Conservation (phyloP, 1,140 invertebrate genomes). For the Sarcophaga peregrina region DNA sequence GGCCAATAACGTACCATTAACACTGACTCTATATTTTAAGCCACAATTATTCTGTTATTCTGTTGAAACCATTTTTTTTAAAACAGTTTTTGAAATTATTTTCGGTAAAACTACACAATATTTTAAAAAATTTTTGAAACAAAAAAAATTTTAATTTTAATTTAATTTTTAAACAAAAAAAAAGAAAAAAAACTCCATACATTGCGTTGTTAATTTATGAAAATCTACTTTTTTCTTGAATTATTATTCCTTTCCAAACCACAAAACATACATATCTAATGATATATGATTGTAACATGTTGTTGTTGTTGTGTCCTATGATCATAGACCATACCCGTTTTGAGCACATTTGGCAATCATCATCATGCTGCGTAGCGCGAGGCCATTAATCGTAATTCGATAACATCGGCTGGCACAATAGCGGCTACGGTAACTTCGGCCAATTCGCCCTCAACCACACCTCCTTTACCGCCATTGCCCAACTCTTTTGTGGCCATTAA, state of each 20-base stretch:
- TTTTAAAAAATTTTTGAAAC: no score
- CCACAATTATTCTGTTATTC: no score
- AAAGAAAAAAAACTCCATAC: not conserved
- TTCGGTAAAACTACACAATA: no score
- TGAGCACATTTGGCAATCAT: conserved; percentile 67
- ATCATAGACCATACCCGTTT: conserved; percentile 65
- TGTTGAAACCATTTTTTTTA: no score
- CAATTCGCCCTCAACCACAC: conserved; percentile 49
- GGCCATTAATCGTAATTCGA: conserved; percentile 49
- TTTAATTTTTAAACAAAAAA: not conserved
- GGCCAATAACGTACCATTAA: no score
- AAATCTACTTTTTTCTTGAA: conserved; percentile 21
- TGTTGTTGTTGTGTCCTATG: not conserved
- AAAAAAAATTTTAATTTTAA: not conserved
- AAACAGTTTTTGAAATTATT: no score
- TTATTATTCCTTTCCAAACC: not conserved
- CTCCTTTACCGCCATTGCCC: conserved; percentile 61
- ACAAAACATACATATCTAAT: no score
- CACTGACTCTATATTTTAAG: no score
- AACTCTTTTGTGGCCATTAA: conserved; percentile 63
- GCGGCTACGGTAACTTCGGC: conserved; percentile 49
- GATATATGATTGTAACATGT: not conserved
- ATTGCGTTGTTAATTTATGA: conserved; percentile 2
- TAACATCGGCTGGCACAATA: conserved; percentile 44
- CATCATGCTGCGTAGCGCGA: conserved; percentile 67